Conservation (phyloP, 2,113 vertebrate genomes). For the Halcyon malimbica region DNA sequence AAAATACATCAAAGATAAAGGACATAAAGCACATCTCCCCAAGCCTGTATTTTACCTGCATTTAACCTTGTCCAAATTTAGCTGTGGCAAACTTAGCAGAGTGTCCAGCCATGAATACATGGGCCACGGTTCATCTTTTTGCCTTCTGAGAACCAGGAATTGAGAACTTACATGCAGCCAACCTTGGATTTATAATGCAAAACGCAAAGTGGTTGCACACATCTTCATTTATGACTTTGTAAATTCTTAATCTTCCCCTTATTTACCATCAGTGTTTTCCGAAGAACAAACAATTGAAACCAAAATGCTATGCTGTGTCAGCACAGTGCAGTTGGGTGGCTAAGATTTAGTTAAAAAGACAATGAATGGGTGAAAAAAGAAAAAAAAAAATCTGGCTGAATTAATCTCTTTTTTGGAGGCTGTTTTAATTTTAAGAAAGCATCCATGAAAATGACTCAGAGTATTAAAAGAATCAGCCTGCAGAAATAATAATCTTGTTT, state of each 20-base stretch:
- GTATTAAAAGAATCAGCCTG: slow-evolving; percentile 29
- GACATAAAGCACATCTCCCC: background rate
- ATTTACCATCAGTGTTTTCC: background rate
- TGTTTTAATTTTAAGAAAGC: background rate
- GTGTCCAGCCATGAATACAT: background rate
- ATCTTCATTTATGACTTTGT: background rate
- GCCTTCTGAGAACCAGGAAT: background rate
- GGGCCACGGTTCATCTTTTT: background rate
- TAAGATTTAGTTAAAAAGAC: background rate
- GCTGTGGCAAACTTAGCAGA: background rate
- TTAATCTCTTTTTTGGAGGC: background rate
- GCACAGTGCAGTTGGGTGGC: background rate
- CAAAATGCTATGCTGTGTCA: background rate
- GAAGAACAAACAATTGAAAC: background rate
- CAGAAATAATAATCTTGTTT: slow-evolving; percentile 55
- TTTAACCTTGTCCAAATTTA: background rate
- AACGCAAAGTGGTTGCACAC: background rate
- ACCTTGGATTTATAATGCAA: background rate
- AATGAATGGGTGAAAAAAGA: background rate
- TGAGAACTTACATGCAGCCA: rapidly evolving
- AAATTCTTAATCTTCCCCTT: background rate
- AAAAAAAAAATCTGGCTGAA: background rate
- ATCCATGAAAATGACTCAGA: background rate
- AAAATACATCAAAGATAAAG: background rate
- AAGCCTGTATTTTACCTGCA: background rate